These are phyloP conservation scores for Megalurothrips usitatus DNA, from an alignment of 2,888 invertebrate species.

Conservation along the genomic window DNA sequence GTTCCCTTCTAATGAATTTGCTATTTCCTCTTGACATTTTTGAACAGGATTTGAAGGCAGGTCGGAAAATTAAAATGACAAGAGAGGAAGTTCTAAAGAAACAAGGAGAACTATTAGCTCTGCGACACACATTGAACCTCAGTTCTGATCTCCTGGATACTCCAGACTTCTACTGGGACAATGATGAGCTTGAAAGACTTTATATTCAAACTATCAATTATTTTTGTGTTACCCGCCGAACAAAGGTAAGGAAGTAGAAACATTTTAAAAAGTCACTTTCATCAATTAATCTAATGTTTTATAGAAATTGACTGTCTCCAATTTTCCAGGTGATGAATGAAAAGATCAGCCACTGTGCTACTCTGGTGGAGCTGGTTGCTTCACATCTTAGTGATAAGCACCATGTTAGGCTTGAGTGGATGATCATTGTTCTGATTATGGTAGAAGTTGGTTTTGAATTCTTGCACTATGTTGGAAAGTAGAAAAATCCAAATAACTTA, in stretches of 20 bases:
- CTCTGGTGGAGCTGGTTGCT: slow-evolving; percentile 82
- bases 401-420: slow-evolving; percentile 91
- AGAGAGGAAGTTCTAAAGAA: slow-evolving; percentile 68
- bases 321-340: slow-evolving; percentile 82
- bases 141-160: slow-evolving; percentile 92
- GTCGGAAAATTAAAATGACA: slow-evolving; percentile 64
- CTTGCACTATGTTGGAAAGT: slow-evolving; percentile 56
- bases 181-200: slow-evolving; percentile 78
- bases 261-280: neutral
- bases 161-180: slow-evolving; percentile 98
- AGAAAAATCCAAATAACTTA: neutral
- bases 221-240: slow-evolving; percentile 78
- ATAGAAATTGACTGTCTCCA: slow-evolving; percentile 2
- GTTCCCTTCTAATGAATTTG: neutral
- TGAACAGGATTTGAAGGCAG: slow-evolving; percentile 63
- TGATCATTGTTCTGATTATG: slow-evolving; percentile 93
- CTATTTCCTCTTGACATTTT: slow-evolving; percentile 11
- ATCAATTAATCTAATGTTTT: neutral
- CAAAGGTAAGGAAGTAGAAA: slow-evolving; percentile 57
- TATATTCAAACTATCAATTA: slow-evolving; percentile 79
- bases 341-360: slow-evolving; percentile 89
- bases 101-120: slow-evolving; percentile 82
- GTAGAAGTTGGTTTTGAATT: slow-evolving; percentile 88
- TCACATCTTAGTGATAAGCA: slow-evolving; percentile 88
- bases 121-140: slow-evolving; percentile 85